Evolutionary conservation across 1,140 invertebrate species (phyloP), one percentile per base, ranked within the genome.

Genomic region (Heliconius eleuchia): DNA sequence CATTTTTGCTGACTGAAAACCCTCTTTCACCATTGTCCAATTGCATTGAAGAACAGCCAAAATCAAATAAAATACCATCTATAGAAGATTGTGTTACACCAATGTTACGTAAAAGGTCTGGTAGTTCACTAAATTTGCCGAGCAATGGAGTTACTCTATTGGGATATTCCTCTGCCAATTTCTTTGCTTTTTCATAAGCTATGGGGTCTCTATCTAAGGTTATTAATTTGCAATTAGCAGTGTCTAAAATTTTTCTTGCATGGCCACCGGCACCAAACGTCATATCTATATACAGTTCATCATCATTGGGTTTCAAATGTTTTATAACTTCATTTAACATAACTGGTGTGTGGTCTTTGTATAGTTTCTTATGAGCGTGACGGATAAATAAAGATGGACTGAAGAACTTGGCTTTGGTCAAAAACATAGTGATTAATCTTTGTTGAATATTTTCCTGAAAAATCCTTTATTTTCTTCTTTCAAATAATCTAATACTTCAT

Each of bases 31-130:
- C 94, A 85, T 95, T 95, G 88, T 99, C 97, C 90, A 99, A 97
- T 94, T 99, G 99, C 98, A 99, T 99, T 1, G 98, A 98, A 6
- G 98, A 99, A 90, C 97, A 98, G n/a, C 99, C 99, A 92, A 98
- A 97, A 95, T 99, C 98, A 95, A 99, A 98, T 19, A 99, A 88
- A 82, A 99, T 96, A 1, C 97, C 97, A 95, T 99, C 98, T 37
- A 99, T 95, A 39, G 95, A 96, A 78, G 96, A 96, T 77, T 95
- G 95, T 50, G 88, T 87, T 13, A 98, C 90, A 50, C 95, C 94
- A 42, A 96, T 86, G 16, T 94, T 80, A 84, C 95, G 90, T 11
- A 99, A 92, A 27, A 99, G 90, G 3, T 92, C 72, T 23, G 97
- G 97, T 50, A 99, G 87, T 78, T 99, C 98, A 85, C 98, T 99